Evolutionary conservation across 1,140 invertebrate genomes (phyloP), one percentile per base, ranked within the genome.

Genomic region (Pseudomyrmex gracilis): DNA sequence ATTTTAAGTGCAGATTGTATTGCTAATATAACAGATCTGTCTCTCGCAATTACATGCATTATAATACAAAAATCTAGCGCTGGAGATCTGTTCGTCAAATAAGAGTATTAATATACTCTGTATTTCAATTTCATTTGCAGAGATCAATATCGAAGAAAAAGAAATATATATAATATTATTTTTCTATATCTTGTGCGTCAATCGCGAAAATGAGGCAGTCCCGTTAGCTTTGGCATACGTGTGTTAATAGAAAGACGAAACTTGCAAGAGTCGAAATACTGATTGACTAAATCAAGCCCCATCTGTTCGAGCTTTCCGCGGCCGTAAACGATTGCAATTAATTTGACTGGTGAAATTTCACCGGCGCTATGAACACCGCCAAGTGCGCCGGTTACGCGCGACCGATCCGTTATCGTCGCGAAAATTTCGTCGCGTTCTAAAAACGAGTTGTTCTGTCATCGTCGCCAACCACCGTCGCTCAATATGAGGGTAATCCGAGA

Each of bases 401-500:
- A 13, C 13, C 43, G 47, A 13, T 1, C 47, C 20, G 67, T 66
- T 17, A 78, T 87, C 85, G 71, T 58, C 55, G 73, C 61, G 73
- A 77, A 53, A 80, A 80, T 71, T 80, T 58, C 43, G 76, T 58
- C 66, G 53, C 58, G 55, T 78, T 78, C 70, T 51, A 45, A 70
- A 58, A 78, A 51, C 64, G 34, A 51, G 22, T 51, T 49, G 58
- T 63, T 76, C 24, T 60, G 12, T 51, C 47, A 47, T 12, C 47
- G 17, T 43, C 43, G 13, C 17, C 55, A 3, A 7, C 34, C 13
- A 0, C n/a, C 47, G n/a, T 20, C 12, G 24, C 8, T 15, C 63
- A 3, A 15, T 9, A 71, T 12, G 53, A 63, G 51, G 20, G 87
- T 89, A 89, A 89, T 89, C 87, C 87, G 87, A 88, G 87, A 84